Evolutionary conservation across 2,113 vertebrate genomes (phyloP), one percentile per base, ranked within the genome.

Genomic region (Xerus inauris): DNA sequence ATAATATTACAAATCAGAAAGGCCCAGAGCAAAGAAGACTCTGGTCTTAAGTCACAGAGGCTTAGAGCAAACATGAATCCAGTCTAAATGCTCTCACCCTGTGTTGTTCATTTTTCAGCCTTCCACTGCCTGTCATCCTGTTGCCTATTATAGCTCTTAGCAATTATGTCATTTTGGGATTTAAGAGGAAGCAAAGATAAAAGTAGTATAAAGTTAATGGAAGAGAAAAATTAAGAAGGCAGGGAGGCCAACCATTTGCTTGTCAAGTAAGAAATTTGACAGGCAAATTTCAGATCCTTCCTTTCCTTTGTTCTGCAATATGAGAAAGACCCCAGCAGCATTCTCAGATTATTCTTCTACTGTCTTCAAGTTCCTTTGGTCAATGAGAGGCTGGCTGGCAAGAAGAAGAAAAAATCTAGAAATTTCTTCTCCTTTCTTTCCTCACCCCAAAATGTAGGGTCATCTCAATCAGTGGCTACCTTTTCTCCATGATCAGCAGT

Each of bases 1-100:
- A 72, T 79, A n/a, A 80, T 65, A 40, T 71, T 91, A 81, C 8
- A 95, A 81, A 76, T 85, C 32, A 65, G 45, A 95, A 13, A 83
- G 32, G 6, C 35, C 59, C 77, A 80, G 76, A 65, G 24, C 67
- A 64, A 89, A 40, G 89, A 77, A 57, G 24, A 95, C 28, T 54
- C 13, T 1, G 4, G 26, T 28, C 8, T 76, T 49, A 71, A 77
- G 72, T 85, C n/a, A 59, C 51, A 95, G 8, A 83, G 32, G 6
- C 38, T 51, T 81, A 80, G 71, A 65, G 19, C 62, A 64, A 89
- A 51, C 86, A 64, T 62, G n/a, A 88, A 6, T 45, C 62, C 12
- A 9, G 17, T 28, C 30, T 77, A 45, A 47, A 49, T 62, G 4
- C 26, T 16, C 5, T 45, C 49, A n/a, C 3, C 9, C 12, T 57